A percentile compares a stretch with the other conserved stretches of the same genome.
Conservation (phyloP, 2,888 invertebrate genomes). For the Chesias legatella region DNA sequence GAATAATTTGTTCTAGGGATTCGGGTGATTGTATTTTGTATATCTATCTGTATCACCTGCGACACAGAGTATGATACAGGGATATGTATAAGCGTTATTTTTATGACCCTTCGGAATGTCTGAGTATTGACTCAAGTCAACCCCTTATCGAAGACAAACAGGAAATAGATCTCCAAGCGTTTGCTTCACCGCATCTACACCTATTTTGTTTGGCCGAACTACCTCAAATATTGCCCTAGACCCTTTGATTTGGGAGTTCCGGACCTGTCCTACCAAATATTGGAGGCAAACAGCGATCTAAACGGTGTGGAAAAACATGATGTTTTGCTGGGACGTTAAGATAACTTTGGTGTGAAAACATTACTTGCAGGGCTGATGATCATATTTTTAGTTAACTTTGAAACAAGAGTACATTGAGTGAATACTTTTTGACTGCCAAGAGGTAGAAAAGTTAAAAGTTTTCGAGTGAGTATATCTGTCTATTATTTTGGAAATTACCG, state of each 20-base stretch:
- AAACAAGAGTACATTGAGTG: no score
- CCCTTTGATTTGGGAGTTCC: slow-evolving; percentile 40
- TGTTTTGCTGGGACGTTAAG: slow-evolving; percentile 4
- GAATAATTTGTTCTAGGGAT: no score
- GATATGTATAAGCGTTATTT: no score
- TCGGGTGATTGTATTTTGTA: no score
- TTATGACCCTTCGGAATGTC: slow-evolving; percentile 31
- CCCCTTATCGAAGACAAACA: slow-evolving; percentile 50
- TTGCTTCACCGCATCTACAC: slow-evolving; percentile 39
- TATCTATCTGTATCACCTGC: no score
- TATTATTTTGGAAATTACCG: no score
- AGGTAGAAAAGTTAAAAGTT: no score
- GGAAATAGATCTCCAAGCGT: slow-evolving; percentile 43
- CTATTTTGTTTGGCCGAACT: slow-evolving; percentile 39
- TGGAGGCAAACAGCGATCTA: slow-evolving; percentile 34
- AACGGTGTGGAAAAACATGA: slow-evolving; percentile 21
- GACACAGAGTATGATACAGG: no score
- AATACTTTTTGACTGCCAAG: no score
- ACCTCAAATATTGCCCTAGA: slow-evolving; percentile 41
- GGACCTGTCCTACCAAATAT: slow-evolving; percentile 34
- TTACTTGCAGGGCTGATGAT: no score
- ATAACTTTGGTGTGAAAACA: not conserved
- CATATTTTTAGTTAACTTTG: no score
- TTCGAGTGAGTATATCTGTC: no score
- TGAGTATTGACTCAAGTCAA: slow-evolving; percentile 36